A percentile compares a stretch with the other conserved stretches of the same genome.
Evolutionary conservation across 1,140 invertebrate species (phyloP).

Genomic region (Teleopsis dalmanni): DNA sequence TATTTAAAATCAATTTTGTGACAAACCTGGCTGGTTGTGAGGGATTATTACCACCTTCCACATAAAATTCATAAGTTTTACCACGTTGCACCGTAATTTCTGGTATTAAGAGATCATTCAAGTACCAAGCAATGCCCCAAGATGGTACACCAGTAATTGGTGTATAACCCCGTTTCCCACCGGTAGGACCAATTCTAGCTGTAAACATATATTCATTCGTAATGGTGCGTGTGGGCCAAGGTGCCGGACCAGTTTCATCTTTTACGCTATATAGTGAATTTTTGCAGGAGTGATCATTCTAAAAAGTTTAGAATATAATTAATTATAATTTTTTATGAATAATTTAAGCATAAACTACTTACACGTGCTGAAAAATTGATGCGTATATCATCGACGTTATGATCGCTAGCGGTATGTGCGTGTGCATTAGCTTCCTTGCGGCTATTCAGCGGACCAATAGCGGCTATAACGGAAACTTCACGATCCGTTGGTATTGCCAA

Average conservation of each 20-base stretch:
- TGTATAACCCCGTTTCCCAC: slow-evolving; percentile 70
- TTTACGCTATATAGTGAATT: slow-evolving; percentile 43
- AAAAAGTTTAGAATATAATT: background rate
- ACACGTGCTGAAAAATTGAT: slow-evolving; percentile 61
- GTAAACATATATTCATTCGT: slow-evolving; percentile 55
- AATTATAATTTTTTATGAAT: background rate
- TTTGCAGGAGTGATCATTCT: slow-evolving; percentile 42
- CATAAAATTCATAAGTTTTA: slow-evolving; percentile 77
- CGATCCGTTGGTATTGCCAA: slow-evolving; percentile 57
- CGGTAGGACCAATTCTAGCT: slow-evolving; percentile 75
- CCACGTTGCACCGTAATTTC: slow-evolving; percentile 85
- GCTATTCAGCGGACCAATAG: slow-evolving; percentile 74
- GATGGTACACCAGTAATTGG: slow-evolving; percentile 73
- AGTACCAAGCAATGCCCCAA: slow-evolving; percentile 90
- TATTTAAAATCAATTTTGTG: background rate
- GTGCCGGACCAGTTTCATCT: slow-evolving; percentile 49
- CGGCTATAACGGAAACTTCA: slow-evolving; percentile 74
- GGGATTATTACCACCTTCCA: slow-evolving; percentile 70
- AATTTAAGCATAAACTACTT: slow-evolving; percentile 6
- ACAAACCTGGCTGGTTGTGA: slow-evolving; percentile 56
- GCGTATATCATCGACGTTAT: slow-evolving; percentile 63
- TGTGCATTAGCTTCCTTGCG: slow-evolving; percentile 77
- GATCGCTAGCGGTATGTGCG: slow-evolving; percentile 56
- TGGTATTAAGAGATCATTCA: slow-evolving; percentile 84
- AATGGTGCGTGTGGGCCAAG: slow-evolving; percentile 56